Base-by-base conservation (phyloP, 1,140 invertebrate species). In the Sminthurides bifidus region DNA sequence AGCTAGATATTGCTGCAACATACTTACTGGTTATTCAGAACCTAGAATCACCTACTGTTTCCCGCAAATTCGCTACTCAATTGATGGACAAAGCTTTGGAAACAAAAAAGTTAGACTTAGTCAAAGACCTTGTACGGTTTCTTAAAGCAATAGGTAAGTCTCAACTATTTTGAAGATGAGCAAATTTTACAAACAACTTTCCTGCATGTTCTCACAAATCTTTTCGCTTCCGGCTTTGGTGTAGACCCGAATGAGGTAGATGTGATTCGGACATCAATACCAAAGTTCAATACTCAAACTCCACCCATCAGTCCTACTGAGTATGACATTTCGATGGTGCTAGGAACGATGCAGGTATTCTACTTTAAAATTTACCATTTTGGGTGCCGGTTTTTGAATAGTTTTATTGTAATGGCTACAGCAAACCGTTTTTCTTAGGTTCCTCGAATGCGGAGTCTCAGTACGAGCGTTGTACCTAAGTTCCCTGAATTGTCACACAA, bases 21-120 rank as follows among this genome's bases (percentile, higher is more conserved):
- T 99, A 97, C 71, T 78, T 98, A 49, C 93, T 98, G 23, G 95
- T 99, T 67, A 76, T 98, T 54, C 89, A 85, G 78, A 93, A 92
- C 72, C 72, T 93, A 55, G 90, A 93, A 72, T 84, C 86, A 43
- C 87, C 87, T 0, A 76, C 81, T 2, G 82, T 92, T 5, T 91
- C 87, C 69, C 75, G 87, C 43, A 87, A 97, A 69, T 84, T 94
- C 71, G 93, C 94, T 0, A 95, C 92, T 2, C 76, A 92, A 61
- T 72, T 98, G n/a, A 73, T 99, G 19, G 92, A 98, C 69, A 89
- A 92, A 14, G 88, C 94, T 1, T 69, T 98, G 37, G 87, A 93
- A 65, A 79, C 85, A 61, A 81, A 85, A 38, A 81, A 87, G 68
- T 98, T 92, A 92, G 89, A 93, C 69, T 74, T 98, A 15, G 91